These are phyloP conservation scores for Malacoraja senta DNA, from an alignment of 2,797 vertebrate species.

Conservation along the genomic window DNA sequence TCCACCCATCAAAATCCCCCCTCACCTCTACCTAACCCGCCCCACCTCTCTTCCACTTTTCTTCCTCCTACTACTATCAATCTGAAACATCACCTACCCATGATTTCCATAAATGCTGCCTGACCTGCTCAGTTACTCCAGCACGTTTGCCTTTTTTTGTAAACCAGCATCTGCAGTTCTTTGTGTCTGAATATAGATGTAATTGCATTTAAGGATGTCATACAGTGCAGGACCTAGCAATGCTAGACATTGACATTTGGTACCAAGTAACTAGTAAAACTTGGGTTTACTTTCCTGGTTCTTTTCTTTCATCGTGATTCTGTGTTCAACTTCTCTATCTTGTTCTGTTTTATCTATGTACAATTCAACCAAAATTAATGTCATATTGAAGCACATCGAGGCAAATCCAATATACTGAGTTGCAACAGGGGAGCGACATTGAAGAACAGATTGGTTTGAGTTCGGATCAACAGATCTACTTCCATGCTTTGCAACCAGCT, in stretches of 20 bases:
- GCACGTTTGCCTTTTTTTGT: too few species aligned
- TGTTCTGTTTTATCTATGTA: not conserved
- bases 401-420: not conserved
- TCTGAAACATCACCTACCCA: too few species aligned
- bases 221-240: not conserved
- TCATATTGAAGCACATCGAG: not conserved
- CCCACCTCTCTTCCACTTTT: too few species aligned
- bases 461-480: not conserved
- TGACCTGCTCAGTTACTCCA: too few species aligned
- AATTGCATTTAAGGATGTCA: not conserved
- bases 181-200: not conserved
- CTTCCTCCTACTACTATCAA: too few species aligned
- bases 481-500: not conserved
- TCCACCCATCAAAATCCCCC: too few species aligned
- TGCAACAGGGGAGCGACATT: not conserved
- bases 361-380: not conserved
- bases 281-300: not conserved
- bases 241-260: not conserved
- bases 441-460: too few species aligned
- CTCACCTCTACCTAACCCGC: too few species aligned
- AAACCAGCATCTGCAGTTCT: too few species aligned
- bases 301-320: not conserved
- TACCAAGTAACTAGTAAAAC: not conserved
- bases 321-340: not conserved
- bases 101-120: too few species aligned